phyloP scores from a whole-genome alignment of 1,140 invertebrate species.

The Calliopsis andreniformis region DNA sequence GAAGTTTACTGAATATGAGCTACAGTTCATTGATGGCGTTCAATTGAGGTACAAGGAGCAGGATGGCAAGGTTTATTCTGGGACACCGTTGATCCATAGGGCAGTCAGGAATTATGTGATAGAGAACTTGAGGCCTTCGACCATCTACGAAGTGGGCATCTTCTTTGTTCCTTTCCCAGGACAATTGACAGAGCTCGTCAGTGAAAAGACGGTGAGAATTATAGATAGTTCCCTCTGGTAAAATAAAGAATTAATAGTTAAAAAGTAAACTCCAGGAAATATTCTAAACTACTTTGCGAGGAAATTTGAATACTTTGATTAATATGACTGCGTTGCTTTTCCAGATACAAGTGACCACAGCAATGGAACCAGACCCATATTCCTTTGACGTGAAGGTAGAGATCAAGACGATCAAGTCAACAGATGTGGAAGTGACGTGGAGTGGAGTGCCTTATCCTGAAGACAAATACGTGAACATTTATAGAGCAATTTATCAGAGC shows the following conservation, averaged over 20 bases:
- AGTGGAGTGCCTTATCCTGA: slow-evolving; percentile 92
- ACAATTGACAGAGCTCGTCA: slow-evolving; percentile 87
- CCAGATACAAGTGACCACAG: slow-evolving; percentile 75
- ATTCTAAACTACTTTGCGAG: no score
- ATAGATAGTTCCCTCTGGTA: no score
- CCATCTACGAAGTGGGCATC: slow-evolving; percentile 89
- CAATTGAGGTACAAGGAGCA: slow-evolving; percentile 88
- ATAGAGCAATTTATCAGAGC: slow-evolving; percentile 91
- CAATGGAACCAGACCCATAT: slow-evolving; percentile 86
- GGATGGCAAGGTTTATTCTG: slow-evolving; percentile 87
- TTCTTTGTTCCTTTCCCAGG: slow-evolving; percentile 89
- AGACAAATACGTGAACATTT: slow-evolving; percentile 95
- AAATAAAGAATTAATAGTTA: no score
- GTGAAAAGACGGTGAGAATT: slow-evolving; percentile 84
- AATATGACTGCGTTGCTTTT: background rate
- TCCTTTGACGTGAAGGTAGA: slow-evolving; percentile 90
- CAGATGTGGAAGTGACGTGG: slow-evolving; percentile 90
- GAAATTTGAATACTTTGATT: no score
- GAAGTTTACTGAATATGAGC: slow-evolving; percentile 89
- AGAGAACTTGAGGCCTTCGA: slow-evolving; percentile 87
- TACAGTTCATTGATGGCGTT: slow-evolving; percentile 88
- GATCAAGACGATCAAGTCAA: slow-evolving; percentile 87
- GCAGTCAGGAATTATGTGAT: slow-evolving; percentile 87
- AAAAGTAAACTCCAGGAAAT: no score
- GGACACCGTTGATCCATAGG: slow-evolving; percentile 89